Conservation (phyloP, 2,888 invertebrate species). For the Ichneumoninae sp. region DNA sequence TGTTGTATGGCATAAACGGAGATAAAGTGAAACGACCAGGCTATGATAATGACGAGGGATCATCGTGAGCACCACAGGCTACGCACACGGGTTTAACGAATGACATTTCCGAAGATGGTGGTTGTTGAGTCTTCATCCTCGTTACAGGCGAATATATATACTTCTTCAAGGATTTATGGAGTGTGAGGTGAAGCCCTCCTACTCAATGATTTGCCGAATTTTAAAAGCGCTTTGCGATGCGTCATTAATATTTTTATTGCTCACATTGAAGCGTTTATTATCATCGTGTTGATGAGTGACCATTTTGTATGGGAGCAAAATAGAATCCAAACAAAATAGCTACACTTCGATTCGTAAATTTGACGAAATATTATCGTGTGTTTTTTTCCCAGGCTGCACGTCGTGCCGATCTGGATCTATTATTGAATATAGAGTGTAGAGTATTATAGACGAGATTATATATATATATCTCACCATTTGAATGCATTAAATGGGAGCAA, state of each 20-base stretch:
- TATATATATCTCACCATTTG: constrained; percentile 19
- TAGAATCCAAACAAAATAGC: too few relatives aligned
- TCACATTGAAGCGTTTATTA: not conserved
- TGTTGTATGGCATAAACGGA: constrained; percentile 59
- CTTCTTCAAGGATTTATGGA: constrained; percentile 23
- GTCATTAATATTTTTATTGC: not conserved
- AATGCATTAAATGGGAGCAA: constrained; percentile 59
- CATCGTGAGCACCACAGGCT: constrained; percentile 12
- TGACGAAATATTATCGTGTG: not conserved
- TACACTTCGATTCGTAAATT: too few relatives aligned
- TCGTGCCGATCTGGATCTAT: not conserved
- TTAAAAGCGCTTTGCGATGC: not conserved
- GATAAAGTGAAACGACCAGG: constrained; percentile 54
- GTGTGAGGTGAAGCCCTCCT: not conserved
- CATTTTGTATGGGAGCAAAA: not conserved
- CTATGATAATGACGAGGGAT: constrained; percentile 57
- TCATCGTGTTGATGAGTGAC: not conserved
- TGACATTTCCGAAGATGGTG: constrained; percentile 28
- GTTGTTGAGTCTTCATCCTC: constrained; percentile 23
- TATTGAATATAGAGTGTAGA: constrained; percentile 12
- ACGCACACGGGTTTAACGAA: constrained; percentile 32
- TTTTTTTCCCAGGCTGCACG: not conserved
- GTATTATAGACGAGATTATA: constrained; percentile 40
- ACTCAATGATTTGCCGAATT: not conserved
- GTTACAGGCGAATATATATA: constrained; percentile 37